Percentiles rank a stretch among this genome's conserved stretches.
phyloP scores from a whole-genome alignment of 2,888 invertebrate genomes.

The Drosophila mayaguana region DNA sequence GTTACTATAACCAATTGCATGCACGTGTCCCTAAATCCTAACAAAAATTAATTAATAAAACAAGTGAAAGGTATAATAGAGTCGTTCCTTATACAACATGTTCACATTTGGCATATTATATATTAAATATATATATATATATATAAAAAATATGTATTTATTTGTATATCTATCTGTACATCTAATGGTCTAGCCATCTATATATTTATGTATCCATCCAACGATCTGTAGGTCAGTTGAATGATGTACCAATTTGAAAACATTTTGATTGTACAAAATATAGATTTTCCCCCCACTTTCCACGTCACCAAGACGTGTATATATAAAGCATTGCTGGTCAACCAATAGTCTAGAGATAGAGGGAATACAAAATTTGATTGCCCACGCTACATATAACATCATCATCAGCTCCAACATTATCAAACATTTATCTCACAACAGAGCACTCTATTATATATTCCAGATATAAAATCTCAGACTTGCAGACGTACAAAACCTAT shows the following conservation, averaged over 20 bases:
- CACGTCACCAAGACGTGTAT: no score
- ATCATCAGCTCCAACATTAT: neutral
- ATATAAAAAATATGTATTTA: no score
- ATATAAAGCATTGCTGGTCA: no score
- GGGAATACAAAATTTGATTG: neutral
- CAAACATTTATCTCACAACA: neutral
- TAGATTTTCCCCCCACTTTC: neutral
- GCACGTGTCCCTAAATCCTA: constrained; percentile 55
- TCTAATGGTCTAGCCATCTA: neutral
- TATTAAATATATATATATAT: no score
- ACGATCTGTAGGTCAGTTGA: neutral
- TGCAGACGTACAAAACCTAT: neutral
- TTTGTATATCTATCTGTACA: no score
- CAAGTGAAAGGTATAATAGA: no score
- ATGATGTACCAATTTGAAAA: neutral
- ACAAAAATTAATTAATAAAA: constrained; percentile 3
- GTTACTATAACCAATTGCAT: constrained; percentile 13
- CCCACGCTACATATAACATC: neutral
- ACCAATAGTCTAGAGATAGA: no score
- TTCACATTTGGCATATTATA: no score
- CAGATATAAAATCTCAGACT: neutral
- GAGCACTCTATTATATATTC: neutral
- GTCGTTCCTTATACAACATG: no score
- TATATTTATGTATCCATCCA: neutral
- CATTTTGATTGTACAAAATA: neutral